A percentile compares a stretch with the other conserved stretches of the same genome.
Evolutionary conservation across 2,888 invertebrate species (phyloP).

Genomic region (Lottia gigantea): DNA sequence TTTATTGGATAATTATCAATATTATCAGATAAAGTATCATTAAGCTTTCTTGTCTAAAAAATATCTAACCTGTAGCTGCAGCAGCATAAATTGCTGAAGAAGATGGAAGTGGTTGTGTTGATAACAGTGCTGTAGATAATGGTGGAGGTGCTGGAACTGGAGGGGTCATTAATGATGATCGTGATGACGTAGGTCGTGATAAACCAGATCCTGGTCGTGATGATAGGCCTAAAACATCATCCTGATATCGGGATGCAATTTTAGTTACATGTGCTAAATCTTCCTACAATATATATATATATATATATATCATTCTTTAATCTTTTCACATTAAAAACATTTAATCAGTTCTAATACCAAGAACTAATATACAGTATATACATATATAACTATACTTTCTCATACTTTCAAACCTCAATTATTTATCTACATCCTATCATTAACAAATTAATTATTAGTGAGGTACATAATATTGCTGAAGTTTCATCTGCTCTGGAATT

Average conservation of each 20-base stretch:
- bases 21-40: no score
- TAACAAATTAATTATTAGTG: no score
- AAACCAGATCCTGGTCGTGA: conserved; percentile 42
- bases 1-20: no score
- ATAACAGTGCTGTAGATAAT: conserved; percentile 49
- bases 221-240: conserved; percentile 43
- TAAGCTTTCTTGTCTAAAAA: background rate
- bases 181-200: conserved; percentile 46
- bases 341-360: no score
- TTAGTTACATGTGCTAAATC: conserved; percentile 46
- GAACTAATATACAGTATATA: no score
- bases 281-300: conserved; percentile 42
- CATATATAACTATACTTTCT: no score
- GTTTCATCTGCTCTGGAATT: no score
- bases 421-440: background rate
- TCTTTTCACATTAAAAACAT: no score
- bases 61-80: conserved; percentile 55
- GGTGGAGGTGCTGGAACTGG: conserved; percentile 55
- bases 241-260: conserved; percentile 57
- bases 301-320: no score
- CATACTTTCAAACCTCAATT: background rate
- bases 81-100: conserved; percentile 55
- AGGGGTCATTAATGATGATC: conserved; percentile 28
- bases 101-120: conserved; percentile 53
- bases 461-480: no score